Percentiles rank a stretch among this genome's conserved stretches.
Conservation (phyloP, 2,888 invertebrate genomes). For the Strigamia crassipes region DNA sequence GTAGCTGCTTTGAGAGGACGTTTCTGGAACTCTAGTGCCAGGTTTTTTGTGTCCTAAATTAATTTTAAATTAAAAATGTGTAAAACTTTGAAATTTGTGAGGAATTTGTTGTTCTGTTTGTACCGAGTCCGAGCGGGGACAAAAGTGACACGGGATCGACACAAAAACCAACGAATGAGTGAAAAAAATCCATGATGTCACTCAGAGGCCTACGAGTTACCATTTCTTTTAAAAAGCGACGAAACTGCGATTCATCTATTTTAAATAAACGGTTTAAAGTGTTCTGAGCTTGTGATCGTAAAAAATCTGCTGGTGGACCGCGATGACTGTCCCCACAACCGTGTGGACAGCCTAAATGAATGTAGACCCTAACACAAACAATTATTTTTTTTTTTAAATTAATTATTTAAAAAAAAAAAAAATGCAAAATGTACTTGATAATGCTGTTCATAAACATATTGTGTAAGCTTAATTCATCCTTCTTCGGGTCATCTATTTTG, state of each 20-base stretch:
- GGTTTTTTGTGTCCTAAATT: constrained; percentile 71
- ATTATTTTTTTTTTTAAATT: too few relatives aligned
- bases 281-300: constrained; percentile 83
- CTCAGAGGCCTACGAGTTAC: constrained; percentile 75
- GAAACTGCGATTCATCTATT: constrained; percentile 69
- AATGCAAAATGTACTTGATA: constrained; percentile 57
- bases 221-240: constrained; percentile 72
- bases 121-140: constrained; percentile 79
- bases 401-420: too few relatives aligned
- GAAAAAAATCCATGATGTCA: constrained; percentile 90
- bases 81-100: not conserved
- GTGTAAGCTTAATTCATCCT: constrained; percentile 64
- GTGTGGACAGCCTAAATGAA: constrained; percentile 91
- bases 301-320: constrained; percentile 86
- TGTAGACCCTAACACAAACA: constrained; percentile 72
- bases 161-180: constrained; percentile 94
- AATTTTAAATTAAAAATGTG: not conserved
- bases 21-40: constrained; percentile 72
- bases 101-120: not conserved
- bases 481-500: constrained; percentile 50
- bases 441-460: constrained; percentile 74
- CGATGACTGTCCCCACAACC: constrained; percentile 83
- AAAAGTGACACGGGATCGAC: constrained; percentile 83
- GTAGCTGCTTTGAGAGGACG: constrained; percentile 71
- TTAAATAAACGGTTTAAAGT: constrained; percentile 77